Evolutionary conservation across 1,140 invertebrate genomes (phyloP).

Genomic region (Asobara japonica): DNA sequence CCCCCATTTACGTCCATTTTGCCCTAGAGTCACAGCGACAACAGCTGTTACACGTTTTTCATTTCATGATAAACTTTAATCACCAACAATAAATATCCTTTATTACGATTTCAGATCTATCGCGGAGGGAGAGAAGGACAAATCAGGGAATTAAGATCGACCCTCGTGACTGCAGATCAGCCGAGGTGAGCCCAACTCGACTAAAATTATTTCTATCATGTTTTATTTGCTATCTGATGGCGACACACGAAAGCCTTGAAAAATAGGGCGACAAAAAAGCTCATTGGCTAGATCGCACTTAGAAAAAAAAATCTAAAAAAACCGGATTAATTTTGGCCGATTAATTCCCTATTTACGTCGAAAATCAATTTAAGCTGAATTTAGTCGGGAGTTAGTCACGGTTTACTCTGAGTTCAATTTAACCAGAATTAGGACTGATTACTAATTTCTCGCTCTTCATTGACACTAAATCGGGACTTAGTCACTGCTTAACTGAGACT

Average conservation of each 20-base stretch:
- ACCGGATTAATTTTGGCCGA: too few species aligned
- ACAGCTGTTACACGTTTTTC: background rate
- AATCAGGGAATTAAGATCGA: background rate
- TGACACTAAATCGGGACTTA: too few species aligned
- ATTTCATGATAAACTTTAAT: background rate
- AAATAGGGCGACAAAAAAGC: too few species aligned
- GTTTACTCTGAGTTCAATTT: too few species aligned
- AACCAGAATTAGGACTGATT: too few species aligned
- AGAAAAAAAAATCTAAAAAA: too few species aligned
- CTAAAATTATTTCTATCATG: background rate
- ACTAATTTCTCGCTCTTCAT: too few species aligned
- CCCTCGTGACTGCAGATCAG: background rate
- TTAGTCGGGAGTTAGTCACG: too few species aligned
- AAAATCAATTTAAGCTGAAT: too few species aligned
- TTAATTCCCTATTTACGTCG: too few species aligned
- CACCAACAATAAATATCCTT: background rate
- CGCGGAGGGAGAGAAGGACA: background rate
- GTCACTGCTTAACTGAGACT: too few species aligned
- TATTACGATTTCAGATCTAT: background rate
- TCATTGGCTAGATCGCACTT: too few species aligned
- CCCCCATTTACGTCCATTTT: background rate
- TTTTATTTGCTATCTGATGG: background rate
- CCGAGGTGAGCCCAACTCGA: background rate
- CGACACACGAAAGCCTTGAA: background rate
- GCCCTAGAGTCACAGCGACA: background rate